A percentile compares a stretch with the other conserved stretches of the same genome.
Conservation (phyloP, 2,797 vertebrate species). For the Acipenser oxyrinchus region DNA sequence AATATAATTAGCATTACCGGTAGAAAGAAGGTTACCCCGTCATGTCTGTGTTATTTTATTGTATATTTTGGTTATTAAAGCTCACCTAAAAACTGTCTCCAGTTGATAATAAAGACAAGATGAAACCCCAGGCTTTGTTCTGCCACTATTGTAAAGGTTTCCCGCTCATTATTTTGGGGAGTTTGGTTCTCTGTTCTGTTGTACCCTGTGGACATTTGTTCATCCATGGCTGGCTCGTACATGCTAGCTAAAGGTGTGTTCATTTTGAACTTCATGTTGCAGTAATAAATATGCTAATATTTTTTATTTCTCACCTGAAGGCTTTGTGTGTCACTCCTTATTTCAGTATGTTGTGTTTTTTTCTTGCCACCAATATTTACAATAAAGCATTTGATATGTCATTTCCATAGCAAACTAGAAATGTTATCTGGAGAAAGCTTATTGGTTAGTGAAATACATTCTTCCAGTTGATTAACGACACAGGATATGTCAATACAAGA, state of each 20-base stretch:
- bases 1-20: constrained; percentile 8
- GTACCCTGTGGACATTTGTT: constrained; percentile 42
- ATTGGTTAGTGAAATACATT: too few relatives aligned
- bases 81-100: too few relatives aligned
- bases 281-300: constrained; percentile 54
- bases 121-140: too few relatives aligned
- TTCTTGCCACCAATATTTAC: too few relatives aligned
- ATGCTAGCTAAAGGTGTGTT: constrained; percentile 56
- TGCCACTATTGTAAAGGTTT: constrained; percentile 16
- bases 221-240: constrained; percentile 47
- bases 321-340: constrained; percentile 37
- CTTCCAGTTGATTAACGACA: too few relatives aligned
- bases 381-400: too few relatives aligned
- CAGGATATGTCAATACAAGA: too few relatives aligned
- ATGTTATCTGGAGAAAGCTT: too few relatives aligned
- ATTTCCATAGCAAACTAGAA: too few relatives aligned
- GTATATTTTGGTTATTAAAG: too few relatives aligned
- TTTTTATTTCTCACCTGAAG: constrained; percentile 71
- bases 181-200: not conserved
- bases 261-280: constrained; percentile 45
- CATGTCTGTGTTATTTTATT: constrained; percentile 27
- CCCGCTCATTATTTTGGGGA: constrained; percentile 31
- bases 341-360: not conserved
- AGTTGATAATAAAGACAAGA: too few relatives aligned
- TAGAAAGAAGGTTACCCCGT: constrained; percentile 13